Conservation (phyloP, 2,888 invertebrate species). For the Dasysyrphus tricinctus region DNA sequence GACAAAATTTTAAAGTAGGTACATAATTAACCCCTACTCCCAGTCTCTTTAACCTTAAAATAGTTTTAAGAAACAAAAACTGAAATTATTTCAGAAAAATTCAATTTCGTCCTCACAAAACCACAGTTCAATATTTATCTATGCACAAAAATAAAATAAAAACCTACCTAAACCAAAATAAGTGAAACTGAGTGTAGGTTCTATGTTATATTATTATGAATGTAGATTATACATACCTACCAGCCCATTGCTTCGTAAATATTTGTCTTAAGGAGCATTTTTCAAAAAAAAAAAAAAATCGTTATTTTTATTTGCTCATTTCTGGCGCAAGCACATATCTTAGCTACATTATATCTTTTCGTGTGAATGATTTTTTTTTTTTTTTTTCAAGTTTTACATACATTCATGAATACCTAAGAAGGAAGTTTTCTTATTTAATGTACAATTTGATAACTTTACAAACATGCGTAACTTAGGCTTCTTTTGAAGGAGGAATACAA, state of each 20-base stretch:
- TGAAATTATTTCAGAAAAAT: too few relatives aligned
- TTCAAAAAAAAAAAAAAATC: neutral
- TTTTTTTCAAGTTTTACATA: constrained; percentile 13
- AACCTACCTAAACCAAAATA: neutral
- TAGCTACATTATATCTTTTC: constrained; percentile 9
- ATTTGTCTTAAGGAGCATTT: constrained; percentile 32
- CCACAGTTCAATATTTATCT: too few relatives aligned
- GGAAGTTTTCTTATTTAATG: constrained; percentile 29
- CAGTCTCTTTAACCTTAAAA: too few relatives aligned
- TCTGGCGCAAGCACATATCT: constrained; percentile 34
- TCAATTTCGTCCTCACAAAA: too few relatives aligned
- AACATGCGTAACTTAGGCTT: constrained; percentile 12
- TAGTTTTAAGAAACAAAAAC: too few relatives aligned
- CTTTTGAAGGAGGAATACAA: neutral
- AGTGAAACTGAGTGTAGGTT: neutral
- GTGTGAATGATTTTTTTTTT: constrained; percentile 16
- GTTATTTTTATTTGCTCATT: constrained; percentile 53
- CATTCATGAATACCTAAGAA: constrained; percentile 13
- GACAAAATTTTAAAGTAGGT: too few relatives aligned
- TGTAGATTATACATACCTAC: neutral
- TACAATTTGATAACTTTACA: constrained; percentile 39
- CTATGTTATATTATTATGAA: neutral
- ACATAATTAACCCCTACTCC: too few relatives aligned
- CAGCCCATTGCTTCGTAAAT: constrained; percentile 19
- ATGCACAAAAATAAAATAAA: too few relatives aligned